These are phyloP conservation scores for Hystrix brachyura DNA, from an alignment of 2,113 vertebrate species.

Conservation along the genomic window DNA sequence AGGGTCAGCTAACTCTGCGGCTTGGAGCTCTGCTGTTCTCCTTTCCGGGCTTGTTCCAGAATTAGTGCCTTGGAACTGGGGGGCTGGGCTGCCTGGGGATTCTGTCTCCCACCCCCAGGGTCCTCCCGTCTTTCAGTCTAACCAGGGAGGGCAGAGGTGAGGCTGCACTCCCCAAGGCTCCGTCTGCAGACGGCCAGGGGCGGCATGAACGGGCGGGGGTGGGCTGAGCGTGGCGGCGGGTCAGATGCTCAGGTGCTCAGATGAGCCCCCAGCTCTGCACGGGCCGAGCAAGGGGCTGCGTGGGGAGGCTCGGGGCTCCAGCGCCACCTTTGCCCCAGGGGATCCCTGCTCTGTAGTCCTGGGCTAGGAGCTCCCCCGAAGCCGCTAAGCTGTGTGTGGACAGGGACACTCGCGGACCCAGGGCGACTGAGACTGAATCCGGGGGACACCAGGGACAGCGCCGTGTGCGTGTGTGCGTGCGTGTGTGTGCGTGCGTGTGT, in stretches of 20 bases:
- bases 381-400: rapidly evolving
- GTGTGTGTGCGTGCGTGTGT: neutral
- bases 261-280: neutral
- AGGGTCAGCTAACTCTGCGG: neutral
- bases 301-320: neutral
- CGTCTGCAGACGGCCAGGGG: too few relatives aligned
- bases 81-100: neutral
- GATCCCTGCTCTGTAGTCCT: neutral
- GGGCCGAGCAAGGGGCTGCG: neutral
- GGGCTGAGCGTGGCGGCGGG: too few relatives aligned
- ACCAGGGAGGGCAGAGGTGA: neutral
- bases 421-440: neutral
- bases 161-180: neutral
- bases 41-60: neutral
- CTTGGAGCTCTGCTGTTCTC: neutral
- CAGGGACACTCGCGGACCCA: neutral
- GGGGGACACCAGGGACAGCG: too few relatives aligned
- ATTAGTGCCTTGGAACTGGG: neutral
- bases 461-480: neutral
- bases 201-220: neutral
- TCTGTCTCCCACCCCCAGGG: rapidly evolving
- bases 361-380: neutral
- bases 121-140: neutral
- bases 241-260: neutral
- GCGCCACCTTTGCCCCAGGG: rapidly evolving